Evolutionary conservation across 2,888 invertebrate genomes (phyloP), one percentile per base, ranked within the genome.

Genomic region (Gerris lacustris): DNA sequence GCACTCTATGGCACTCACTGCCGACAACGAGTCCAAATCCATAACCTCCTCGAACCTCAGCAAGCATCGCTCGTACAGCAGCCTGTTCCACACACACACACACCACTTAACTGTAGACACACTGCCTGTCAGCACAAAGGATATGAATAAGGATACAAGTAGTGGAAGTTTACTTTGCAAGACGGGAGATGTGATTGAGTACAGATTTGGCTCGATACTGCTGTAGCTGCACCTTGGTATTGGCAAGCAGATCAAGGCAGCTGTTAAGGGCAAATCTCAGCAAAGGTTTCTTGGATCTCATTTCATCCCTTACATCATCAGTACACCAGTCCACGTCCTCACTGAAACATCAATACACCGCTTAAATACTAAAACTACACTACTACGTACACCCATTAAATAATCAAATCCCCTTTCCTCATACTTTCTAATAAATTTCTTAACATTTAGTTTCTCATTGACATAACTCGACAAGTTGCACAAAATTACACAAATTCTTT

Each of bases 1-100:
- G 76, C 86, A 83, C 76, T 88, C 88, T 18, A 87, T 74, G 69
- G 86, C 85, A 2, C 82, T 77, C 68, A 84, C 76, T 0, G 85
- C 83, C 0, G 84, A 83, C 67, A 81, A 80, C 62, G 83, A 82
- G 74, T 88, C 86, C 75, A 86, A 86, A 64, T 83, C 83, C 18
- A 83, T 81, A 77, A 86, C 81, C 31, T 84, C 82, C 73, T 82
- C 80, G 73, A 86, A 83, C 71, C 79, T 72, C 45, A 73, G 70
- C n/a, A 82, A 64, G 2, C 80, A 75, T 6, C 78, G 69, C 68
- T 78, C 77, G 67, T 79, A 81, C 18, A 82, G 74, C 15, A 81
- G 74, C 47, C 81, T 82, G 71, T 6, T 75, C 69, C 31, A 31
- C 31, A 31, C 31, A 31, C 1, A 31, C 31, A 31, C 31, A 31